Evolutionary conservation across 2,797 vertebrate genomes (phyloP).

Genomic region (Falco peregrinus): DNA sequence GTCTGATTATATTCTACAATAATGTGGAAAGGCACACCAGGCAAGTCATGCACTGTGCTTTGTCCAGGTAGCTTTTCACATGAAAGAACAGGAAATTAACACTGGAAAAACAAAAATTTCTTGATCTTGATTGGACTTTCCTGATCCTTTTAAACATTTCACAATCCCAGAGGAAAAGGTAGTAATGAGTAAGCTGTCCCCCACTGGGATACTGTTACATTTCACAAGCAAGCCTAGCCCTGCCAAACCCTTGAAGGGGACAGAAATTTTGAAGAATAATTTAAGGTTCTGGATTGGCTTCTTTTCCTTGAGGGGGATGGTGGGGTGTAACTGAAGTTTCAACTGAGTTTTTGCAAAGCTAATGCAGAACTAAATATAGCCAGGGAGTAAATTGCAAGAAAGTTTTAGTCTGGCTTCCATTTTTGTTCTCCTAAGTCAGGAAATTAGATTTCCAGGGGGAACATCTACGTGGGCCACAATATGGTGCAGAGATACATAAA

Average conservation of each 20-base stretch:
- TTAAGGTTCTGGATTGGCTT: neutral
- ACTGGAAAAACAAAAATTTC: neutral
- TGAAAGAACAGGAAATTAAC: slow-evolving; percentile 38
- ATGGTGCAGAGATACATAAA: neutral
- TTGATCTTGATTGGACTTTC: neutral
- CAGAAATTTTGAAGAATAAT: neutral
- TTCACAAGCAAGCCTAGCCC: neutral
- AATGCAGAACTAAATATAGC: neutral
- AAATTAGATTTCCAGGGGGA: neutral
- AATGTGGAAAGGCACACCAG: neutral
- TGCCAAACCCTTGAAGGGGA: neutral
- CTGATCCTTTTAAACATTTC: neutral
- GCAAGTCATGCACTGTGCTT: neutral
- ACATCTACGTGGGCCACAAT: neutral
- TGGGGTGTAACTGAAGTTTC: neutral
- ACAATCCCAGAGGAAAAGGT: neutral
- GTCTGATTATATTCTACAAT: slow-evolving; percentile 14
- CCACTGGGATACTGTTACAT: neutral
- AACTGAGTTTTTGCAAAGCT: neutral
- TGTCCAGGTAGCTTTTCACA: slow-evolving; percentile 4
- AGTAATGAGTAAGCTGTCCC: neutral
- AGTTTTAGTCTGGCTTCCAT: neutral
- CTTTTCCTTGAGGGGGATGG: neutral
- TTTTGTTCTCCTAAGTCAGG: neutral
- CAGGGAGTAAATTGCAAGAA: neutral